Evolutionary conservation across 2,113 vertebrate species (phyloP), one percentile per base, ranked within the genome.

Genomic region (Psephotus haematonotus): DNA sequence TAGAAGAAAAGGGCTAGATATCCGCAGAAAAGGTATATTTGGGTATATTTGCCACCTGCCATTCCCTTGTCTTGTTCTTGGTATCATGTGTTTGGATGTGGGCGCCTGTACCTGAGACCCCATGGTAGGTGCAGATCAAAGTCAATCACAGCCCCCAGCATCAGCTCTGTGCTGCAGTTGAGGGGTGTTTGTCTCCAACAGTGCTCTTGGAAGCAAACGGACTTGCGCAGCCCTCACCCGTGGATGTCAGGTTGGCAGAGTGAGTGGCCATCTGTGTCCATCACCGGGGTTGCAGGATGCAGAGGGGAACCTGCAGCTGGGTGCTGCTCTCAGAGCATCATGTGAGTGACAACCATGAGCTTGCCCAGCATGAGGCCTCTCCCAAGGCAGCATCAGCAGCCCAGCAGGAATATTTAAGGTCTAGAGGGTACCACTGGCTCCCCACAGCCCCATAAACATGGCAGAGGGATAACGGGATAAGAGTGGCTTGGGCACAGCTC

Each of bases 181-280:
- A 2, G 31, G 6, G 5, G 19, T 46, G 33, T 4, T 41, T 64
- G 18, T n/a, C 43, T 81, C 25, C 57, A 27, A 0, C 17, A 39
- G 16, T 70, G 5, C 10, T 53, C 27, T 53, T 67, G 41, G 64
- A 53, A 81, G n/a, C 57, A 64, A 27, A 29, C 7, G 28, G 31
- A 27, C 35, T 29, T 59, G 31, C 50, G 18, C 31, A 77, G 33
- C 18, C 39, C 0, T 0, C 11, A 24, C 15, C 37, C 13, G 2
- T 3, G 33, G 43, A 13, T 23, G 11, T 20, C 2, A 1, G 11
- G 18, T 13, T 37, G 86, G 47, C 62, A 50, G 23, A 29, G 52
- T 0, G 0, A 78, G 46, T 1, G 1, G 14, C 23, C 6, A 2
- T 7, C 68, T 23, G 47, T 18, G 15, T 28, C 39, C 52, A 10